Evolutionary conservation across 2,888 invertebrate genomes (phyloP), one percentile per base, ranked within the genome.

Genomic region (Xestia ashworthii): DNA sequence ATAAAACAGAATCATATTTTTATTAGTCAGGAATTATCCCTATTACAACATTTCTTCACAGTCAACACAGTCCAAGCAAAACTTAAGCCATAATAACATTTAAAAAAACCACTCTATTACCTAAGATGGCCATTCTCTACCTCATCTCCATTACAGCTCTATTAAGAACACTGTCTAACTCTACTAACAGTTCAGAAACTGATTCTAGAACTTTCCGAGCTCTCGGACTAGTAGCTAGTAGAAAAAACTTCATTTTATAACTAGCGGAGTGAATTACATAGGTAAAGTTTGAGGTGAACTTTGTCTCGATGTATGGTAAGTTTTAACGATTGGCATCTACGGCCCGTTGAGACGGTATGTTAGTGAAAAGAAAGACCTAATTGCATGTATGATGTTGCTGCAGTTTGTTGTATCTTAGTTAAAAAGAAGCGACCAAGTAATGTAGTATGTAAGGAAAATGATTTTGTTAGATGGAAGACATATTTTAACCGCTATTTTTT

Each of bases 101-200:
- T 14, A 0, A 25, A 70, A 70, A 79, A 74, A n/a, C 12, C 22
- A 1, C 32, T 64, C 16, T 71, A 64, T 44, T 55, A 77, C 60
- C 38, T 74, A 25, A 74, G 65, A 62, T 62, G 71, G 55, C 60
- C 25, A 58, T 76, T 66, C 14, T 32, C 64, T 41, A n/a, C 50
- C 50, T 74, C 46, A 64, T 66, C 55, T 83, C 74, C 32, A 81
- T 81, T 81, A 81, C 66, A 88, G 68, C 38, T 78, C 88, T 79
- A 85, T 86, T 87, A 86, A 85, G 69, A 86, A 87, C 67, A 48
- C 72, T 80, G 70, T 84, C 80, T 86, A 83, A 81, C 81, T 84
- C 76, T 22, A 77, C 73, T 76, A 71, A 84, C 71, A 81, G 86
- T 87, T 87, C 46, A 76, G 64, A 84, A 87, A 87, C 86, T 84